Conservation (phyloP, 2,888 invertebrate genomes). For the Timema podura region DNA sequence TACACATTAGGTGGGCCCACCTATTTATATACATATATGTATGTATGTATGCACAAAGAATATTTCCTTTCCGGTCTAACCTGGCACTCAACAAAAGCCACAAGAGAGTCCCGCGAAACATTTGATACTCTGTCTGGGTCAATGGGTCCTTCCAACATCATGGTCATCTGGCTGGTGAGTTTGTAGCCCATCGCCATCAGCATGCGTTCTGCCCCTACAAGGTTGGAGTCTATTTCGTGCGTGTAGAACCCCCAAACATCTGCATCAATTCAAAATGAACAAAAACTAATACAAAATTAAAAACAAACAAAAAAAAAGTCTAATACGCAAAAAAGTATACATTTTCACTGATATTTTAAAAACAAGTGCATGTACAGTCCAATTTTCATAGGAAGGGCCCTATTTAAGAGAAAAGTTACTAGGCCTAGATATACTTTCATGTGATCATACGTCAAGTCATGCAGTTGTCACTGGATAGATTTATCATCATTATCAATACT, state of each 20-base stretch:
- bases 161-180: conserved; percentile 44
- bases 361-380: no score
- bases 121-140: conserved; percentile 77
- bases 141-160: conserved; percentile 65
- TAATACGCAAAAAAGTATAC: neutral
- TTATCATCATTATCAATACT: no score
- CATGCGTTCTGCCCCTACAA: conserved; percentile 71
- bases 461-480: no score
- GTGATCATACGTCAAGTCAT: no score
- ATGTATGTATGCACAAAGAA: no score
- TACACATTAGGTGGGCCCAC: no score
- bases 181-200: conserved; percentile 82
- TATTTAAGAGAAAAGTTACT: no score
- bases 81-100: conserved; percentile 85
- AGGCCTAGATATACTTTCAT: no score
- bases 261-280: conserved; percentile 40
- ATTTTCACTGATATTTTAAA: neutral
- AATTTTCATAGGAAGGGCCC: no score
- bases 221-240: conserved; percentile 77
- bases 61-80: conserved; percentile 43
- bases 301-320: neutral
- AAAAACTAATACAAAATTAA: neutral
- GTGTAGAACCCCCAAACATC: conserved; percentile 87
- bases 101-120: conserved; percentile 77
- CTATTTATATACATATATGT: no score